These are phyloP conservation scores for Lasioglossum morio DNA, from an alignment of 2,888 invertebrate genomes.

Conservation along the genomic window DNA sequence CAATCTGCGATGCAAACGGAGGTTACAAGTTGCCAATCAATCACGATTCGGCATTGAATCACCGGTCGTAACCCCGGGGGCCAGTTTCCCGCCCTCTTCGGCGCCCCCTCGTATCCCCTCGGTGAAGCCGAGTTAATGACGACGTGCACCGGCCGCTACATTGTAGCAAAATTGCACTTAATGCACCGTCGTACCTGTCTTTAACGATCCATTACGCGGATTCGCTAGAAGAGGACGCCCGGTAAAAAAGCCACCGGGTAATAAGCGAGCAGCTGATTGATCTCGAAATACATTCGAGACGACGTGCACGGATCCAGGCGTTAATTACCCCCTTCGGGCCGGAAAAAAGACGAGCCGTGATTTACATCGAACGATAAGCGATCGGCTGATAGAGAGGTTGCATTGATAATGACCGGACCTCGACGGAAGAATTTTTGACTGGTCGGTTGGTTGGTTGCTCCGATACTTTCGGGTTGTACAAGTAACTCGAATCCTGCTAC, in stretches of 20 bases:
- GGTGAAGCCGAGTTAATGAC: slow-evolving; percentile 47
- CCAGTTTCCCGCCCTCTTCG: slow-evolving; percentile 28
- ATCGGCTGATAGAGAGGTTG: slow-evolving; percentile 52
- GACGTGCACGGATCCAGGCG: slow-evolving; percentile 44
- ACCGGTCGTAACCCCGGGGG: slow-evolving; percentile 69
- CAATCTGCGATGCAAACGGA: slow-evolving; percentile 77
- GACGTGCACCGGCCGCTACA: slow-evolving; percentile 52
- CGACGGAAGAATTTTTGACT: slow-evolving; percentile 5
- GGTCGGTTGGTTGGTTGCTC: background rate
- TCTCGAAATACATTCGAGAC: slow-evolving; percentile 58
- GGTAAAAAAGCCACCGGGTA: slow-evolving; percentile 23
- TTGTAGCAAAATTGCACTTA: slow-evolving; percentile 63
- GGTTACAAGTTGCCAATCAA: slow-evolving; percentile 83
- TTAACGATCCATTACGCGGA: slow-evolving; percentile 63
- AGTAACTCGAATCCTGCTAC: slow-evolving; percentile 9
- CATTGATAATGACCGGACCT: slow-evolving; percentile 54
- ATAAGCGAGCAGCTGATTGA: slow-evolving; percentile 61
- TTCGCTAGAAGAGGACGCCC: slow-evolving; percentile 42
- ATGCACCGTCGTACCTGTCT: slow-evolving; percentile 63
- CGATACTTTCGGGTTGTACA: slow-evolving; percentile 7
- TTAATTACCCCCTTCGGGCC: slow-evolving; percentile 48
- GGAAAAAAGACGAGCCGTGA: slow-evolving; percentile 36
- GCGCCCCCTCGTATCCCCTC: background rate
- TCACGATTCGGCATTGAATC: slow-evolving; percentile 82
- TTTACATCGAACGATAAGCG: slow-evolving; percentile 54